Evolutionary conservation across 1,140 invertebrate genomes (phyloP).

Genomic region (Danaus melanippus): DNA sequence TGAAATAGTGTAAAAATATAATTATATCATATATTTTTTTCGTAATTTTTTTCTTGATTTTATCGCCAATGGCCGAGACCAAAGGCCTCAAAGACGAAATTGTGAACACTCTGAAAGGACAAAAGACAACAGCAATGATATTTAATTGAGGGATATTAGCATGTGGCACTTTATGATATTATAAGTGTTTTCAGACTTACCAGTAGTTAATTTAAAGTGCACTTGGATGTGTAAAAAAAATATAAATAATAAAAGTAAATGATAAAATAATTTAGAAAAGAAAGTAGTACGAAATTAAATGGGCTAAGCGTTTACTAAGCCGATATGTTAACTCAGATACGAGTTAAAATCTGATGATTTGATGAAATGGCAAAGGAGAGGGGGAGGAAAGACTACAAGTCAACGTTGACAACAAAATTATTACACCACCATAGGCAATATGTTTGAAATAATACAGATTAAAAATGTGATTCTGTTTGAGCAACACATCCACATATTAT

Average conservation of each 20-base stretch:
- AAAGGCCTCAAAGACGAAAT: slow-evolving; percentile 32
- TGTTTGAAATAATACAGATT: no score
- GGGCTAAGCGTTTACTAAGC: no score
- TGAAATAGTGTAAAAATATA: slow-evolving; percentile 33
- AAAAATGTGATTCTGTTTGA: no score
- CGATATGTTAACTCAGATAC: no score
- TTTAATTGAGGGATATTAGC: slow-evolving; percentile 27
- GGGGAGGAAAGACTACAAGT: no score
- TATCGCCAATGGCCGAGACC: slow-evolving; percentile 57
- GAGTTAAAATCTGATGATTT: no score
- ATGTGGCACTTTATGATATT: slow-evolving; percentile 40
- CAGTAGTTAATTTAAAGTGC: slow-evolving; percentile 27
- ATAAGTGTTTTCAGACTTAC: slow-evolving; percentile 30
- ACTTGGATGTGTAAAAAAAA: slow-evolving; percentile 31
- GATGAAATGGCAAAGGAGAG: no score
- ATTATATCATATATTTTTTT: slow-evolving; percentile 9
- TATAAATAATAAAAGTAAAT: slow-evolving; percentile 43
- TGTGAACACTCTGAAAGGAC: slow-evolving; percentile 42
- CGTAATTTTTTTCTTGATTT: slow-evolving; percentile 13
- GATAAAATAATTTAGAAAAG: slow-evolving; percentile 50
- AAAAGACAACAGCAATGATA: slow-evolving; percentile 19
- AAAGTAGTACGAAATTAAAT: no score
- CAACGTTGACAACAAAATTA: no score
- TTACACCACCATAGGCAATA: no score
- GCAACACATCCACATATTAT: no score